Conservation (phyloP, 2,888 invertebrate genomes). For the Cheiracanthium punctorium region DNA sequence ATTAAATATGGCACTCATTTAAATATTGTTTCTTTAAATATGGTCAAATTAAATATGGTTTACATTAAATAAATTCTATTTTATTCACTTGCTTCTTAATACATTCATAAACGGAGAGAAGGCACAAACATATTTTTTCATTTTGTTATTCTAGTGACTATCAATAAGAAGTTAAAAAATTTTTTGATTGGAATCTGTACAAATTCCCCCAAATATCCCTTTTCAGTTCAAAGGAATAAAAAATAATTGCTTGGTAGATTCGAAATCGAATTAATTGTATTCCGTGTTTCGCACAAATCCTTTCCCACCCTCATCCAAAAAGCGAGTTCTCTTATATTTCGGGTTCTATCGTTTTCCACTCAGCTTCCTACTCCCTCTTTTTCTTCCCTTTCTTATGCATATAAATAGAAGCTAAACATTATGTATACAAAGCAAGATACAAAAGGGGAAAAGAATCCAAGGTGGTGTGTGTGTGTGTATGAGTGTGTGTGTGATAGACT, state of each 20-base stretch:
- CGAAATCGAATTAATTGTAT: conserved; percentile 8
- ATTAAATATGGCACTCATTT: too few relatives aligned
- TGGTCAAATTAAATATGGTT: too few relatives aligned
- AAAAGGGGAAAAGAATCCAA: conserved; percentile 29
- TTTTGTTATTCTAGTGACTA: not conserved
- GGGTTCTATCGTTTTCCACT: conserved; percentile 57
- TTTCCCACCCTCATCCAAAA: not conserved
- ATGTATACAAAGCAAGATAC: conserved; percentile 47
- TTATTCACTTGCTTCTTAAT: too few relatives aligned
- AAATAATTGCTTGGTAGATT: not conserved
- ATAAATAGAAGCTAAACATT: conserved; percentile 54
- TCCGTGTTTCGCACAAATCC: not conserved
- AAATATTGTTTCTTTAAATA: too few relatives aligned
- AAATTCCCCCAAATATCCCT: not conserved
- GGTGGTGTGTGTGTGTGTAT: conserved; percentile 33
- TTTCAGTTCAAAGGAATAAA: not conserved
- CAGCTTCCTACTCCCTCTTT: conserved; percentile 33
- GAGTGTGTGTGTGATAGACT: conserved; percentile 51
- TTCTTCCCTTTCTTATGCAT: conserved; percentile 20
- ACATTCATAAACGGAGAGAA: too few relatives aligned
- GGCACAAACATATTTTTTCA: not conserved
- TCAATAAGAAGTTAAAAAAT: not conserved
- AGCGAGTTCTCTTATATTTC: not conserved
- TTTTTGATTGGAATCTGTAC: not conserved
- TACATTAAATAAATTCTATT: too few relatives aligned